phyloP scores from a whole-genome alignment of 1,140 invertebrate species.

The Thaumatotibia leucotreta region DNA sequence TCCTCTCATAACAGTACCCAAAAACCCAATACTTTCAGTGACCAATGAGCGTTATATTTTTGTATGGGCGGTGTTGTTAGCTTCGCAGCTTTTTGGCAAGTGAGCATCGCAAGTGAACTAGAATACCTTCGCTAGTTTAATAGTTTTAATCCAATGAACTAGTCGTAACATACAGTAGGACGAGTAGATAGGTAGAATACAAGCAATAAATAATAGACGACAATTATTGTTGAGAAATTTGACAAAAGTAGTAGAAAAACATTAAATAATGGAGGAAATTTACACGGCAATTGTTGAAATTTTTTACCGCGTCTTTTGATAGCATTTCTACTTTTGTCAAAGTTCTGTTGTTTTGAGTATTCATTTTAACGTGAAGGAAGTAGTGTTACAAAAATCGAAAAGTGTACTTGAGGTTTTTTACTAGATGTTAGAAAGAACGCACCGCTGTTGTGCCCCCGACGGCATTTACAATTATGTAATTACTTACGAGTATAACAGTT shows the following conservation, averaged over 20 bases:
- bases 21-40: constrained; percentile 23
- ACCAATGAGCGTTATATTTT: constrained; percentile 37
- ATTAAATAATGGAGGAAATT: constrained; percentile 20
- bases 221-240: constrained; percentile 51
- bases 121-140: constrained; percentile 19
- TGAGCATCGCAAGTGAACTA: constrained; percentile 21
- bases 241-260: constrained; percentile 46
- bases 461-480: background rate
- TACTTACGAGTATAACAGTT: too few relatives aligned
- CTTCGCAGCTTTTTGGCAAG: constrained; percentile 25
- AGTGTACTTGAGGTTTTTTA: constrained; percentile 41
- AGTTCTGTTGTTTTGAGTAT: constrained; percentile 45
- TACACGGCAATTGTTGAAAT: constrained; percentile 27
- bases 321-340: constrained; percentile 51
- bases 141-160: constrained; percentile 17
- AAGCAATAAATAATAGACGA: constrained; percentile 62
- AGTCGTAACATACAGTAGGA: constrained; percentile 27
- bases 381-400: constrained; percentile 34
- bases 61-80: constrained; percentile 35
- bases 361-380: constrained; percentile 31
- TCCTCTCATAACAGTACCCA: background rate
- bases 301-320: constrained; percentile 33
- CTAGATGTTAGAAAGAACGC: constrained; percentile 19
- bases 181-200: constrained; percentile 53
- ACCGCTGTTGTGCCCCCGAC: background rate